A percentile compares a stretch with the other conserved stretches of the same genome.
Conservation (phyloP, 2,797 vertebrate species). For the Sebastes aleutianus region DNA sequence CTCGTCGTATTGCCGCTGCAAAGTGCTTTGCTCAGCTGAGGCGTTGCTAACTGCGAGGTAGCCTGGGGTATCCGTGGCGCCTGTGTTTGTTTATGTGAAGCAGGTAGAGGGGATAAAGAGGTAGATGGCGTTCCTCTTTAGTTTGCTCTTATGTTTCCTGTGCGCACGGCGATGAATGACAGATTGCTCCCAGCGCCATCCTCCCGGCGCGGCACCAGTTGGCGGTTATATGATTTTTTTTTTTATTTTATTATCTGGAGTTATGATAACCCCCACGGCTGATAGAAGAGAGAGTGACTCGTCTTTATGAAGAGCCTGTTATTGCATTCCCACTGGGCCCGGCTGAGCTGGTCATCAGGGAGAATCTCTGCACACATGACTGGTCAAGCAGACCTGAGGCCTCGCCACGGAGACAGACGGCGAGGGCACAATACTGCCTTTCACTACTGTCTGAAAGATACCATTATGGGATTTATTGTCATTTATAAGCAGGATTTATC, state of each 20-base stretch:
- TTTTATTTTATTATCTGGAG: constrained; percentile 43
- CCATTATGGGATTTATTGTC: constrained; percentile 15
- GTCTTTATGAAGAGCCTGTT: constrained; percentile 71
- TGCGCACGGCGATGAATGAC: constrained; percentile 40
- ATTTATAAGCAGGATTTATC: constrained; percentile 15
- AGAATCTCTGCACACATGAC: constrained; percentile 71
- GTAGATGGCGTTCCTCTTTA: constrained; percentile 13
- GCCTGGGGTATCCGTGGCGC: constrained; percentile 44
- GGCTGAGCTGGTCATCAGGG: constrained; percentile 56
- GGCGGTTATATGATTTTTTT: constrained; percentile 44
- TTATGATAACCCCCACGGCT: constrained; percentile 45
- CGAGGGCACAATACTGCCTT: constrained; percentile 60
- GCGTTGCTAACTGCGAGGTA: constrained; percentile 62
- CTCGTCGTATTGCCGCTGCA: constrained; percentile 39
- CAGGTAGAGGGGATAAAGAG: constrained; percentile 40
- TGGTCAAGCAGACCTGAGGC: constrained; percentile 62
- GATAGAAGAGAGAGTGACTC: constrained; percentile 49
- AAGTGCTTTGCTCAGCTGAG: constrained; percentile 61
- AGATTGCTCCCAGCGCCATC: constrained; percentile 42
- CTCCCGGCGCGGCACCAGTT: background rate
- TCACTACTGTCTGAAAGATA: constrained; percentile 41
- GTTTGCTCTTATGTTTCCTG: constrained; percentile 64
- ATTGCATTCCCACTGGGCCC: constrained; percentile 66
- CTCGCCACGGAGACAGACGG: constrained; percentile 26
- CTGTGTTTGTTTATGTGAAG: constrained; percentile 54